Percentiles rank a stretch among this genome's conserved stretches.
Conservation (phyloP, 2,113 vertebrate genomes). For the Eonycteris spelaea region DNA sequence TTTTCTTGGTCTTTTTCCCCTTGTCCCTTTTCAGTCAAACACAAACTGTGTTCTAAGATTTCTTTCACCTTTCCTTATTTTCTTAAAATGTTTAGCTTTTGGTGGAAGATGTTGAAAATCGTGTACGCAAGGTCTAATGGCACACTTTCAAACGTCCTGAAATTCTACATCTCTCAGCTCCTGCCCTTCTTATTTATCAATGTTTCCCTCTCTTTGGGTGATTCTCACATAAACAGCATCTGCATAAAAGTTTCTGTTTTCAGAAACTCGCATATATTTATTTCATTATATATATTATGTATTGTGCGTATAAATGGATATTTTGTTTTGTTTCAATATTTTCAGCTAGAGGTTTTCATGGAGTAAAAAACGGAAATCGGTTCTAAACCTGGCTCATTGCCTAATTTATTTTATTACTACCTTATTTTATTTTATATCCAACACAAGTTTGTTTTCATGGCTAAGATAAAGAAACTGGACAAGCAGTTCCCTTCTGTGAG, state of each 20-base stretch:
- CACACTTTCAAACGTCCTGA: not conserved
- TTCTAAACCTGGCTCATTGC: not conserved
- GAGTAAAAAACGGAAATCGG: not conserved
- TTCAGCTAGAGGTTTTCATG: not conserved
- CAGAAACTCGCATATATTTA: not conserved
- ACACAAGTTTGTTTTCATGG: slow-evolving; percentile 35
- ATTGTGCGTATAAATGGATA: not conserved
- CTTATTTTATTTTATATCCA: slow-evolving; percentile 37
- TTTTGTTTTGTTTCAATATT: not conserved
- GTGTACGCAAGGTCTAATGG: not conserved
- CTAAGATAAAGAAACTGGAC: slow-evolving; percentile 49
- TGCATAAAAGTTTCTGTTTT: not conserved
- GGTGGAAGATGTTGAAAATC: not conserved
- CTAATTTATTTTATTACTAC: slow-evolving; percentile 45
- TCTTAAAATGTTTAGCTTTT: not conserved
- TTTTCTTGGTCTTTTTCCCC: not conserved
- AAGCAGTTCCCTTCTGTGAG: not conserved
- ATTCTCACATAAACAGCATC: not conserved
- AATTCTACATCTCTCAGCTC: not conserved
- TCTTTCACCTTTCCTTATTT: not conserved
- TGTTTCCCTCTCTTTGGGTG: not conserved
- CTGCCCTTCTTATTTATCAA: not conserved
- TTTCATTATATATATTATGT: not conserved
- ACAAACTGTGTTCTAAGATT: not conserved
- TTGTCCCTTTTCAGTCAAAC: not conserved